These are phyloP conservation scores for Ceratoteleas bidentatus DNA, from an alignment of 1,140 invertebrate species.

Conservation along the genomic window DNA sequence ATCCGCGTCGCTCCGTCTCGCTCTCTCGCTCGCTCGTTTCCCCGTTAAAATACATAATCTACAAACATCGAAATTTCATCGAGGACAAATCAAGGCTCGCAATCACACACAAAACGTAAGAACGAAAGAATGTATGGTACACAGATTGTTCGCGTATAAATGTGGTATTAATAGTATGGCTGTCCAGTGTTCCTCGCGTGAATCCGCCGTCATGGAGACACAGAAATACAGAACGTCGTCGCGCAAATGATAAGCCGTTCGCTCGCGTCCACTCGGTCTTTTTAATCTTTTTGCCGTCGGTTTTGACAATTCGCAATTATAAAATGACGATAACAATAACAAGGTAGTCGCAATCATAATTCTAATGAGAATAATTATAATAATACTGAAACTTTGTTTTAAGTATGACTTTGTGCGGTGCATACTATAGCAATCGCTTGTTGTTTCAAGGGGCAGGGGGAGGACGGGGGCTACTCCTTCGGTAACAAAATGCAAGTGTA, in stretches of 20 bases:
- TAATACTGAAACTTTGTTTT: conserved; percentile 67
- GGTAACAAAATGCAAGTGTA: conserved; percentile 69
- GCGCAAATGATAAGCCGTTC: conserved; percentile 19
- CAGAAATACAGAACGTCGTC: conserved; percentile 70
- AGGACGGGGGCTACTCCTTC: conserved; percentile 32
- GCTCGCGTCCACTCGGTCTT: no score
- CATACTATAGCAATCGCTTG: conserved; percentile 64
- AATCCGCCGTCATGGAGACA: conserved; percentile 68
- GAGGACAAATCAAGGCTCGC: conserved; percentile 61
- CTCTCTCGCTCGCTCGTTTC: conserved; percentile 12
- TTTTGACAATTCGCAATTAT: conserved; percentile 49
- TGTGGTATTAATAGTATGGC: conserved; percentile 66
- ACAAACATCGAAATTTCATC: conserved; percentile 73
- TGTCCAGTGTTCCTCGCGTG: conserved; percentile 35
- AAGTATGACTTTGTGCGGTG: conserved; percentile 69
- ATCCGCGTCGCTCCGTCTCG: not conserved
- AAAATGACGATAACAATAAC: conserved; percentile 60
- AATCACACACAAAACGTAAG: conserved; percentile 51
- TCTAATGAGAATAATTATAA: conserved; percentile 66
- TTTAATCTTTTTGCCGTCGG: conserved; percentile 10
- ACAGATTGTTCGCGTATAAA: conserved; percentile 66
- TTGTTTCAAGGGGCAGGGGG: conserved; percentile 52
- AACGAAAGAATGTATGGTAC: conserved; percentile 65
- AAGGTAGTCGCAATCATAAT: conserved; percentile 63
- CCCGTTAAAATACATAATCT: conserved; percentile 68